These are phyloP conservation scores for Meliscaeva auricollis DNA, from an alignment of 2,888 invertebrate species.

Conservation along the genomic window DNA sequence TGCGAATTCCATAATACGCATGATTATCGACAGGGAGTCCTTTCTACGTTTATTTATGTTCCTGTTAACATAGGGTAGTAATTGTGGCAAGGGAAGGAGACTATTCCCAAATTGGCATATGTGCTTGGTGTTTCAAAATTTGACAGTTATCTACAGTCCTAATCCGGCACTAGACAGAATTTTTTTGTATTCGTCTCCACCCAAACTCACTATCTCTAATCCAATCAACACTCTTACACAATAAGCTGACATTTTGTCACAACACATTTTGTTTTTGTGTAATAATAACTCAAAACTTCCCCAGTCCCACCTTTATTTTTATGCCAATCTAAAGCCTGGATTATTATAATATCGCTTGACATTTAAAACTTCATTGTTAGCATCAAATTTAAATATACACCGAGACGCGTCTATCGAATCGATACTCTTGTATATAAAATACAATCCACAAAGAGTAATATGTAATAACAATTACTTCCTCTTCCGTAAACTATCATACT, in stretches of 20 bases:
- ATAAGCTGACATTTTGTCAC: not conserved
- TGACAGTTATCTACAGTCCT: no score
- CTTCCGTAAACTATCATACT: constrained; percentile 9
- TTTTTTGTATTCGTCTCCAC: no score
- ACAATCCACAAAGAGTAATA: constrained; percentile 4
- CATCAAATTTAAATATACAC: constrained; percentile 1
- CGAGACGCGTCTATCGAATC: not conserved
- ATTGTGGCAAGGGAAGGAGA: no score
- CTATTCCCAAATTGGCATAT: no score
- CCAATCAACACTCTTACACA: no score
- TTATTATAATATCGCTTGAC: not conserved
- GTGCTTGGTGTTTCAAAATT: no score
- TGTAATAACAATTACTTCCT: constrained; percentile 25
- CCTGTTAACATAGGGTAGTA: no score
- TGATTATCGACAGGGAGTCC: no score
- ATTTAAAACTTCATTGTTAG: constrained; percentile 9
- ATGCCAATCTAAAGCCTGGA: not conserved
- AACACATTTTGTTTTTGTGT: not conserved
- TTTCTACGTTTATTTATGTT: no score
- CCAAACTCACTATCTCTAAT: no score
- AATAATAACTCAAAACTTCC: not conserved
- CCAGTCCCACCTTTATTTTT: not conserved
- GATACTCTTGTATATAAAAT: not conserved
- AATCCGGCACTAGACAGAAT: no score
- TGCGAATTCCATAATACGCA: no score